Conservation (phyloP, 2,797 vertebrate species). For the Simalia tracyae region DNA sequence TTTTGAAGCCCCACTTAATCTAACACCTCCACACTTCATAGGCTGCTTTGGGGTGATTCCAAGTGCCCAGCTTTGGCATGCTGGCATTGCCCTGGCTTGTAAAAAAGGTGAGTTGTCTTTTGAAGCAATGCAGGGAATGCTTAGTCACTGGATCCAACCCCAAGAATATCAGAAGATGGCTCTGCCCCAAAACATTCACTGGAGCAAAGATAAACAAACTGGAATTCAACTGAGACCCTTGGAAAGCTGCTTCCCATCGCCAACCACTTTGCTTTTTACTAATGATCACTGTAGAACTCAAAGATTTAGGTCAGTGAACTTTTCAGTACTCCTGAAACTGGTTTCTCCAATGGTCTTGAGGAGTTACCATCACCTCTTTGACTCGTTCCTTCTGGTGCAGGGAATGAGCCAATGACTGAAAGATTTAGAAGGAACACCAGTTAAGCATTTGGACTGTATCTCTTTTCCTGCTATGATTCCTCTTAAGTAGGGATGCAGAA, state of each 20-base stretch:
- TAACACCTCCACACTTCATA: background rate
- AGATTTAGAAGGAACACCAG: background rate
- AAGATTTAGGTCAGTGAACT: background rate
- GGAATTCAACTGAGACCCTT: background rate
- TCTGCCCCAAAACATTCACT: background rate
- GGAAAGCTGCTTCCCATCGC: background rate
- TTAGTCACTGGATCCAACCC: background rate
- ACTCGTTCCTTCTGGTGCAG: background rate
- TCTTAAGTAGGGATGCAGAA: background rate
- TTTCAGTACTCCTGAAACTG: background rate
- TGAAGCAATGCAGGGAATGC: background rate
- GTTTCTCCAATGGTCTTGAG: background rate
- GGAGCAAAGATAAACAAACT: conserved; percentile 13
- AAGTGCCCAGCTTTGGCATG: background rate
- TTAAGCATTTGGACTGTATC: background rate
- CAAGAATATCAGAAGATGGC: conserved; percentile 5
- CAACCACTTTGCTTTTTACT: background rate
- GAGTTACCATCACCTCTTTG: background rate
- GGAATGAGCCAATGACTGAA: background rate
- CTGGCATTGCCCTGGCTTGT: background rate
- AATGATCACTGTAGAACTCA: background rate
- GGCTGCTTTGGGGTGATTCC: background rate
- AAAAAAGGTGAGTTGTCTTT: background rate
- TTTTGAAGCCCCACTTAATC: background rate
- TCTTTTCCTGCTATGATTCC: background rate